Percentiles rank a stretch among this genome's conserved stretches.
Evolutionary conservation across 2,888 invertebrate genomes (phyloP).

Genomic region (Cryptocephalus primarius): DNA sequence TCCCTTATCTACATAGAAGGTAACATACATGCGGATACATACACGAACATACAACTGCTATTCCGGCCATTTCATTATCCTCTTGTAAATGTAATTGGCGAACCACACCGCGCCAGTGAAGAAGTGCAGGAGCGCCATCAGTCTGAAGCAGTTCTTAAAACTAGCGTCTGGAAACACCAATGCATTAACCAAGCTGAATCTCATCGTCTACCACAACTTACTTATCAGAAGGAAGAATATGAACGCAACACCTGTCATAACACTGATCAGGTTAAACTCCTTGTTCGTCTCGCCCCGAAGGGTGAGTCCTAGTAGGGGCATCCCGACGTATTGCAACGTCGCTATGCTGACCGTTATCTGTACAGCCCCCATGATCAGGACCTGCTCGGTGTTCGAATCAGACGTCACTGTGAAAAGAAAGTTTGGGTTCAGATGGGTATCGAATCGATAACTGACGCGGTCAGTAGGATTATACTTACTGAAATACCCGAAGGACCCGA

Average conservation of each 20-base stretch:
- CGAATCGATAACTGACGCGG: too few relatives aligned
- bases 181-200: background rate
- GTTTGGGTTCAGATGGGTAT: background rate
- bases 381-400: constrained; percentile 22
- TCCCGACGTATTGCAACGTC: constrained; percentile 26
- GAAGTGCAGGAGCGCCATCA: constrained; percentile 32
- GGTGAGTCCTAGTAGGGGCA: constrained; percentile 27
- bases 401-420: constrained; percentile 27
- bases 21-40: background rate
- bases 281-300: constrained; percentile 26
- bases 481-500: constrained; percentile 45
- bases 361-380: constrained; percentile 28
- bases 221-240: constrained; percentile 25
- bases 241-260: constrained; percentile 26
- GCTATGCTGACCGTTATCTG: constrained; percentile 28
- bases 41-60: background rate
- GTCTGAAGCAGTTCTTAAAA: constrained; percentile 28
- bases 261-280: constrained; percentile 24
- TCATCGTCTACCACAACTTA: constrained; percentile 14
- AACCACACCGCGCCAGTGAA: constrained; percentile 31
- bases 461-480: too few relatives aligned
- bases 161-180: constrained; percentile 26
- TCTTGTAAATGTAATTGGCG: constrained; percentile 31
- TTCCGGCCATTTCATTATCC: constrained; percentile 17
- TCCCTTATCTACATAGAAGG: too few relatives aligned